phyloP scores from a whole-genome alignment of 2,888 invertebrate species.

The Tubulanus polymorphus region DNA sequence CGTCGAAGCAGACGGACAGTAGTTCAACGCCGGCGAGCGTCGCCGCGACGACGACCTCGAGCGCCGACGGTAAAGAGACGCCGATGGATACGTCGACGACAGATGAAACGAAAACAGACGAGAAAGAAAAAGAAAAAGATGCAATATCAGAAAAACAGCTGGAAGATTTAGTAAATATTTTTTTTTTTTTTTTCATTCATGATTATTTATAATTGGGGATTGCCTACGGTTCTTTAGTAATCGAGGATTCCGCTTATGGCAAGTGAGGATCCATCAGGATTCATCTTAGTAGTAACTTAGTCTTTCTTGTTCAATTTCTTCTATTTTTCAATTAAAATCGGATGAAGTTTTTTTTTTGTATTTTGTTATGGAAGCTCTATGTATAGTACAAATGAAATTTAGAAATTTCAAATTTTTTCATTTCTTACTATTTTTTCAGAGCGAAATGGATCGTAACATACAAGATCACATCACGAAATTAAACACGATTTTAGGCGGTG shows the following conservation, averaged over 20 bases:
- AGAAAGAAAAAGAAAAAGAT: conserved; percentile 20
- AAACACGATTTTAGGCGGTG: conserved; percentile 87
- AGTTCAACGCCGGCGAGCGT: conserved; percentile 11
- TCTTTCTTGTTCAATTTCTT: no score
- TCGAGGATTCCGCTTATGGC: no score
- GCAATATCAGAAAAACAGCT: conserved; percentile 11
- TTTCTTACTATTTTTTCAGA: conserved; percentile 52
- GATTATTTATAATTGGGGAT: no score
- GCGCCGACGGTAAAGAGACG: conserved; percentile 25
- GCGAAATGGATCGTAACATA: conserved; percentile 78
- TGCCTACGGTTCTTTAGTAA: no score
- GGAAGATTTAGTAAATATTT: conserved; percentile 2
- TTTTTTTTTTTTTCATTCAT: background rate
- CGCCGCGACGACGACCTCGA: conserved; percentile 15
- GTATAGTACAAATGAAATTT: no score
- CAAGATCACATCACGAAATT: conserved; percentile 82
- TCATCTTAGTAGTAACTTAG: no score
- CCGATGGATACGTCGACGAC: conserved; percentile 43
- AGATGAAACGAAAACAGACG: conserved; percentile 24
- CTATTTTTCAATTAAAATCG: no score
- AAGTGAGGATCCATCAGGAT: no score
- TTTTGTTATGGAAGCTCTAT: no score
- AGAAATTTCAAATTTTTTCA: no score
- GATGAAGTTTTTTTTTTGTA: no score
- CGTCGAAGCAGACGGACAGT: no score